Base-by-base conservation (phyloP, 1,140 invertebrate genomes). In the Anoplolepis gracilipes region DNA sequence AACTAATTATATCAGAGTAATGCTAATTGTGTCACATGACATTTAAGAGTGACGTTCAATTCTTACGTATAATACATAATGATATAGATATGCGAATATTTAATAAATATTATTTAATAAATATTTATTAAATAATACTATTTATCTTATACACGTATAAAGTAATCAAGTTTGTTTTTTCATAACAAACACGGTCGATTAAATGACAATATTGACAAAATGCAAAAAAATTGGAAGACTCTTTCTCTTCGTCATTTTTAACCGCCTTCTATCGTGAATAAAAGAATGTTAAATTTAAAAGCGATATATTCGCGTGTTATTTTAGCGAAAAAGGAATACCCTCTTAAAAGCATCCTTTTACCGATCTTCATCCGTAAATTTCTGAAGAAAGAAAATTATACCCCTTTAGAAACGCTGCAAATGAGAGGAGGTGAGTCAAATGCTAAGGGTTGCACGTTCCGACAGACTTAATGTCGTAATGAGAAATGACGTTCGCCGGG, bases 161-260 rank as follows among this genome's bases (percentile, higher is more conserved):
- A 25, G 8, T 79, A 55, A 69, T 55, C 22, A 28, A 1, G 5
- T 39, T 11, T 55, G 42, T 36, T 67, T 49, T 62, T 55, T 39
- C 7, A 30, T 49, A 16, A 79, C 16, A 28, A 55, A 4, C 2
- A 13, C 13, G 42, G 16, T 53, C 46, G 25, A 76, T 76, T 76
- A 61, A 76, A 76, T 61, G 55, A 76, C 22, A 76, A 76, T 53
- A 78, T 67, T 65, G 42, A 36, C 61, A 36, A 53, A 53, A 65
- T 65, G 4, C 25, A 36, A 25, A 49, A 65, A 65, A 42, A 42
- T 4, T 28, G 16, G 8, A 28, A 76, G 16, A 59, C 1, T 42
- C 30, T 55, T n/a, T n/a, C 53, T 7, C 39, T 61, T 28, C 13
- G 0, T 65, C 39, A 22, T 49, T 49, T 65, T 78, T 25, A 55